Base-by-base conservation (phyloP, 2,113 vertebrate species). In the Chitala chitala region DNA sequence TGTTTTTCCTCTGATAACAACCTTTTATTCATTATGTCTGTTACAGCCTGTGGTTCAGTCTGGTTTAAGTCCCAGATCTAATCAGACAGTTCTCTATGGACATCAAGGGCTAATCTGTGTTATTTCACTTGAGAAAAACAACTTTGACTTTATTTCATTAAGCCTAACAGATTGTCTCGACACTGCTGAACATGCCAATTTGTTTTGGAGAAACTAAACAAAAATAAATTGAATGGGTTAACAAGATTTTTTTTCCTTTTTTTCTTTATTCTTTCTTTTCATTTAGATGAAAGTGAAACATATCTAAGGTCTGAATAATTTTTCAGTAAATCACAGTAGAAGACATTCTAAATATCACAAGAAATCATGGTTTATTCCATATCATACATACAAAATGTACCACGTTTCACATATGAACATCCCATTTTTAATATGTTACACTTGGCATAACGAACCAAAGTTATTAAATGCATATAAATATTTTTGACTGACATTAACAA, bases 1-100 rank as follows among this genome's bases (percentile, higher is more conserved):
- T 56, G 69, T 56, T 56, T 38, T 40, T n/a, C 53, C 36, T 71
- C 51, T 55, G 22, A 55, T 55, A 22, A 17, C n/a, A 71, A n/a
- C 20, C 36, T 71, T 42, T 42, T 55, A 56, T 71, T 24, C 42
- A 71, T 55, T 56, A n/a, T n/a, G 17, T 13, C 22, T 20, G 8
- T 31, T 31, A 51, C 51, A 48, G 15, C 20, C n/a, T 17, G 6
- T 12, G 20, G 10, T 70, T 40, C 38, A 3, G 36, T 44, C 9
- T 42, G 63, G 12, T 66, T 66, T 42, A 10, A 66, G 24, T 66
- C 22, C n/a, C 38, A 22, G 36, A 44, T 66, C 36, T 42, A 66
- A 42, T 42, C 63, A 66, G 63, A 40, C n/a, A 20, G 36, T 66
- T 55, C 17, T 20, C 31, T 13, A 54, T n/a, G 26, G 29, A 71